These are phyloP conservation scores for Dermochelys coriacea DNA, from an alignment of 2,797 vertebrate species.

Conservation along the genomic window DNA sequence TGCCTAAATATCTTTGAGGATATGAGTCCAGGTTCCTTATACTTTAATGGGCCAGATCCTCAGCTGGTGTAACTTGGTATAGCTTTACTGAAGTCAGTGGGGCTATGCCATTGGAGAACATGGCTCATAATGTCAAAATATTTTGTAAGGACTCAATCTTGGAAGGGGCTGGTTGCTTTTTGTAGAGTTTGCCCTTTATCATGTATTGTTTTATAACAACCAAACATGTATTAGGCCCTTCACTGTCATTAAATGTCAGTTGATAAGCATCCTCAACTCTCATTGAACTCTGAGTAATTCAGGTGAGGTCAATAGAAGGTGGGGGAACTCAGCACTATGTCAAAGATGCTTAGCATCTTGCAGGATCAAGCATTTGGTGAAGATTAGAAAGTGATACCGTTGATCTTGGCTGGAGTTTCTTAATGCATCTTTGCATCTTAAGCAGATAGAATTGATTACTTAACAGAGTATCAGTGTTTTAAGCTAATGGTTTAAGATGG, in stretches of 20 bases:
- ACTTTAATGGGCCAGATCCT: background rate
- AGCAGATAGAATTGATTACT: conserved; percentile 34
- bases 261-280: background rate
- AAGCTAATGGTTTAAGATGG: background rate
- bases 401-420: background rate
- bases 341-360: too few species aligned
- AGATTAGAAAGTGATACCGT: background rate
- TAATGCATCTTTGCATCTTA: background rate
- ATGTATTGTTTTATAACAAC: background rate
- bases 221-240: background rate
- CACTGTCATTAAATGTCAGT: background rate
- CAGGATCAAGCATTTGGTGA: background rate
- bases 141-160: background rate
- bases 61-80: background rate
- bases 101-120: background rate
- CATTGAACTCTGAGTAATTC: fast-evolving
- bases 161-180: background rate
- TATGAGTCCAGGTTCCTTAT: background rate
- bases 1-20: background rate
- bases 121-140: background rate
- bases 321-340: background rate
- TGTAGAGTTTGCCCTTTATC: background rate
- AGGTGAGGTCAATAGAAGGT: background rate
- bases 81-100: background rate
- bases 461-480: background rate